phyloP scores from a whole-genome alignment of 2,888 invertebrate genomes.

The Listrodromus nycthemerus region DNA sequence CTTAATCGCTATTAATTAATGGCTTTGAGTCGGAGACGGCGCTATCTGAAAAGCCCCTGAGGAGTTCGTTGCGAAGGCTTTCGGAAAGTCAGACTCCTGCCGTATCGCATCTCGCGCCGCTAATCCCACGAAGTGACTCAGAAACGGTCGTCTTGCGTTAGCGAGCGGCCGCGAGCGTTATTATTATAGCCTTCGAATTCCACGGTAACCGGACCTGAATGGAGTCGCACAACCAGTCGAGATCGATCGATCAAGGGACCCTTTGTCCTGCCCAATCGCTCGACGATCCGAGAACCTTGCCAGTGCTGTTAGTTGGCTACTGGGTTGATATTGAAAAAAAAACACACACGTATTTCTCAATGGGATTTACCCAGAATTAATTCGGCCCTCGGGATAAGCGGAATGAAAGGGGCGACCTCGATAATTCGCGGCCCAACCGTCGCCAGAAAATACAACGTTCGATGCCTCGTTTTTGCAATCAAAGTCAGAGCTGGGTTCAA shows the following conservation, averaged over 20 bases:
- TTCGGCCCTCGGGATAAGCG: constrained; percentile 2
- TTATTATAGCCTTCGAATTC: constrained; percentile 66
- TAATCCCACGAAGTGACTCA: constrained; percentile 57
- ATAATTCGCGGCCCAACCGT: background rate
- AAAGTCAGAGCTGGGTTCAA: no score
- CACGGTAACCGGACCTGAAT: constrained; percentile 63
- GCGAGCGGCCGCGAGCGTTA: constrained; percentile 47
- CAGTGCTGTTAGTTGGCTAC: background rate
- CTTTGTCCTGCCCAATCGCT: constrained; percentile 56
- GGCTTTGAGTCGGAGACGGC: constrained; percentile 15
- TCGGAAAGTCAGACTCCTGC: constrained; percentile 10
- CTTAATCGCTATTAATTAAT: constrained; percentile 31
- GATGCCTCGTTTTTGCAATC: no score
- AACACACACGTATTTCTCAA: constrained; percentile 38
- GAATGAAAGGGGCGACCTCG: constrained; percentile 30
- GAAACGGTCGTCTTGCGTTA: constrained; percentile 49
- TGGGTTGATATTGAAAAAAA: background rate
- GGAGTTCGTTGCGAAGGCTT: constrained; percentile 4
- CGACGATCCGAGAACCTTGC: constrained; percentile 34
- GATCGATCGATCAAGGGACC: constrained; percentile 61
- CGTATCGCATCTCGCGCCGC: background rate
- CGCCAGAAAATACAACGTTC: background rate
- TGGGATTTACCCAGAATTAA: constrained; percentile 55
- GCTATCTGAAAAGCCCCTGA: constrained; percentile 14
- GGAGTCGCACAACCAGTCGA: constrained; percentile 47